Evolutionary conservation across 2,797 vertebrate species (phyloP).

Genomic region (Telmatherina bonti): DNA sequence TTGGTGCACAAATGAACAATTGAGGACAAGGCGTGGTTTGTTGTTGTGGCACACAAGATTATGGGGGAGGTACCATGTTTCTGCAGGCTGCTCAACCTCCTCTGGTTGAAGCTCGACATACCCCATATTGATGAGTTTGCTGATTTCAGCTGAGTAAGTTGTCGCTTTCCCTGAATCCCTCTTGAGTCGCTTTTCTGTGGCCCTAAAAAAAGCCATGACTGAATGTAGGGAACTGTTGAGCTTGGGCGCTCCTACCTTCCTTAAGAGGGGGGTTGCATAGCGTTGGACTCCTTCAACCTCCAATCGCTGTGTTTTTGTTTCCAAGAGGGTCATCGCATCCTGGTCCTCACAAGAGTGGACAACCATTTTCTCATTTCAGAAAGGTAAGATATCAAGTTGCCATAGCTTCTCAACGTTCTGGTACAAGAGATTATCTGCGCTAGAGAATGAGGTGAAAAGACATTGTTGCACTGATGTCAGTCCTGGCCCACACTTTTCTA

Average conservation of each 20-base stretch:
- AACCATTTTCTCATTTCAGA: not conserved
- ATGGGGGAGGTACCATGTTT: constrained; percentile 37
- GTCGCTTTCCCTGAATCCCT: not conserved
- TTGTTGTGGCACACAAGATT: constrained; percentile 36
- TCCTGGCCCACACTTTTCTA: too few species aligned
- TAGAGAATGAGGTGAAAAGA: not conserved
- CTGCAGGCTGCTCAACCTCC: not conserved
- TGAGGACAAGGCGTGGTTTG: constrained; percentile 23
- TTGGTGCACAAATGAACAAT: constrained; percentile 24
- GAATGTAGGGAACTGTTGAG: not conserved
- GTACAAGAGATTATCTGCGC: not conserved
- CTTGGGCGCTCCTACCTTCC: not conserved
- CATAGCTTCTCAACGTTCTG: not conserved
- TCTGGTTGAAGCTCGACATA: not conserved
- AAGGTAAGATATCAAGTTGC: not conserved
- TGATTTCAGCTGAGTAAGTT: constrained; percentile 2
- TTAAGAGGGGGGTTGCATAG: not conserved
- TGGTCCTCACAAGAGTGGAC: not conserved
- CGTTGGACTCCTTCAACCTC: not conserved
- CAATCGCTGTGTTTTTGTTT: not conserved
- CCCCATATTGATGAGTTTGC: not conserved
- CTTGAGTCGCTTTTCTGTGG: not conserved
- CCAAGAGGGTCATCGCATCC: not conserved
- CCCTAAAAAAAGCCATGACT: constrained; percentile 15
- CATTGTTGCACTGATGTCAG: too few species aligned